Evolutionary conservation across 2,113 vertebrate genomes (phyloP).

Genomic region (Hystrix brachyura): DNA sequence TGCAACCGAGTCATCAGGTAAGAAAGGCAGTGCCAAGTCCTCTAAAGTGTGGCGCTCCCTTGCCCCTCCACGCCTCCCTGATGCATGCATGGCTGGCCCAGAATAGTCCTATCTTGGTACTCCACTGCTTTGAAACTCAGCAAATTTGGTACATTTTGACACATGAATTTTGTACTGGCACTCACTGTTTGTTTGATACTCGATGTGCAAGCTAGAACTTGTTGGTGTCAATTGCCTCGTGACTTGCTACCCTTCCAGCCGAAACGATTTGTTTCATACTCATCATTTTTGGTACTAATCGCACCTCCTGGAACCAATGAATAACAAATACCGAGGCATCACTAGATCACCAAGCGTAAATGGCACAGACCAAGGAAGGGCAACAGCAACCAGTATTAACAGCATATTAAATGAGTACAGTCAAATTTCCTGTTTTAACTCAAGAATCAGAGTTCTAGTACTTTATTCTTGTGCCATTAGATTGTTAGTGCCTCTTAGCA

Average conservation of each 20-base stretch:
- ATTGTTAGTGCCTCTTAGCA: neutral
- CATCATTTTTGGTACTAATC: neutral
- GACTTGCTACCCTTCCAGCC: neutral
- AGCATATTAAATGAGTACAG: neutral
- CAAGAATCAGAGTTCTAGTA: neutral
- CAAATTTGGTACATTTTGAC: neutral
- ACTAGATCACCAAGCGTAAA: neutral
- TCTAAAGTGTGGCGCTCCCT: too few relatives aligned
- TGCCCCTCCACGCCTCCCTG: rapidly evolving
- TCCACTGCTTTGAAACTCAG: neutral
- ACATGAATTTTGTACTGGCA: neutral
- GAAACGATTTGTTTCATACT: neutral
- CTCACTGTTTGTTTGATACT: neutral
- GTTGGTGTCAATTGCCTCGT: neutral
- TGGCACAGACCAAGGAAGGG: neutral
- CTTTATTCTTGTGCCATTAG: neutral
- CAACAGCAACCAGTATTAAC: neutral
- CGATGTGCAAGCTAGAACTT: neutral
- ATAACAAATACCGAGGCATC: neutral
- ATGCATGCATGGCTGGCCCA: neutral
- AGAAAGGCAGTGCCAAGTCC: neutral
- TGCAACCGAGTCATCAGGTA: neutral
- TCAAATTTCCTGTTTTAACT: neutral
- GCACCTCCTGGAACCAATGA: neutral
- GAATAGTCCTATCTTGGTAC: neutral